Evolutionary conservation across 1,140 invertebrate species (phyloP).

Genomic region (Zaprionus camerounensis): DNA sequence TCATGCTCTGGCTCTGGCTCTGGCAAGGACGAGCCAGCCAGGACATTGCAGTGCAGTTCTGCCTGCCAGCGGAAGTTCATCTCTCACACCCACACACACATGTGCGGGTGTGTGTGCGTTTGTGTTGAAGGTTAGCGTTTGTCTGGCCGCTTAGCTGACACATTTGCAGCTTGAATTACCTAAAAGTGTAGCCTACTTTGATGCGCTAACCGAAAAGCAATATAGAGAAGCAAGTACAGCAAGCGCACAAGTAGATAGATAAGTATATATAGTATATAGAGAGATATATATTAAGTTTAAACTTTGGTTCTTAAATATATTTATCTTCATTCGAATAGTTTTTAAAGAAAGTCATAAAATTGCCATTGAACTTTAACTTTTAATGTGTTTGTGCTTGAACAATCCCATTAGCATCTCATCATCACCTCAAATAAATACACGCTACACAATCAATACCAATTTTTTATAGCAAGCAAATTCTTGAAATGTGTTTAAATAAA

Average conservation of each 20-base stretch:
- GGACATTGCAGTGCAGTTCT: slow-evolving; percentile 32
- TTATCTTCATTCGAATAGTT: too few species aligned
- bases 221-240: not conserved
- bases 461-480: not conserved
- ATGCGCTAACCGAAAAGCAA: not conserved
- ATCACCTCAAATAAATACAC: not conserved
- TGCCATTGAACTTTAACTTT: too few species aligned
- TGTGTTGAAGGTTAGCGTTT: slow-evolving; percentile 43
- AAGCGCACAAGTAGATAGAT: not conserved
- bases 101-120: not conserved
- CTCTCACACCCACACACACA: slow-evolving; percentile 11
- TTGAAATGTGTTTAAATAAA: not conserved
- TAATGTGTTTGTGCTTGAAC: too few species aligned
- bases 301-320: too few species aligned
- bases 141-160: slow-evolving; percentile 32
- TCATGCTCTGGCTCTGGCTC: slow-evolving; percentile 5
- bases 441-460: not conserved
- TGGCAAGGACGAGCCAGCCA: slow-evolving; percentile 34
- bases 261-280: not conserved
- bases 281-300: too few species aligned
- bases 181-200: slow-evolving; percentile 39
- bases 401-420: not conserved
- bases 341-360: too few species aligned
- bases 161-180: slow-evolving; percentile 28
- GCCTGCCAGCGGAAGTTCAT: slow-evolving; percentile 47